A percentile compares a stretch with the other conserved stretches of the same genome.
These are phyloP conservation scores for Drosophila subsilvestris DNA, from an alignment of 2,888 invertebrate species.

Conservation along the genomic window DNA sequence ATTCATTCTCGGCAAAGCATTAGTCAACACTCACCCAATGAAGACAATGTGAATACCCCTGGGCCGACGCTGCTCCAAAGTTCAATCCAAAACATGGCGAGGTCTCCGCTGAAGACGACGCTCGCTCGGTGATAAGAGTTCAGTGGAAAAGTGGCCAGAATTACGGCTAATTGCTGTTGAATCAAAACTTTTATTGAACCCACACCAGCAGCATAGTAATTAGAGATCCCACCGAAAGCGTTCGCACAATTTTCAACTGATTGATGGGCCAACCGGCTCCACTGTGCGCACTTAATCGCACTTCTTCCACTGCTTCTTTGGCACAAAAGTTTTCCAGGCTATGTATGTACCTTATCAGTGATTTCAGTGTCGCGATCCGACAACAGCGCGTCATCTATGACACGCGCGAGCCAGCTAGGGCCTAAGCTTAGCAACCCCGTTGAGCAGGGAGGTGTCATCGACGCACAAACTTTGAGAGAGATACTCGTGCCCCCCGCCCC, in stretches of 20 bases:
- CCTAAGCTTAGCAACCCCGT: not conserved
- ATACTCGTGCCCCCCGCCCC: not conserved
- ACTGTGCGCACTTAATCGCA: no score
- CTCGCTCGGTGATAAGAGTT: constrained; percentile 35
- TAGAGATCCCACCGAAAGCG: not conserved
- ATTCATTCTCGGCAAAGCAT: constrained; percentile 41
- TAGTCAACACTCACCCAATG: constrained; percentile 35
- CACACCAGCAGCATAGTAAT: not conserved
- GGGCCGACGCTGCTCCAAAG: constrained; percentile 17
- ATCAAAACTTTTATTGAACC: constrained; percentile 29
- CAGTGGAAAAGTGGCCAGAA: constrained; percentile 37
- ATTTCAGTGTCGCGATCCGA: not conserved
- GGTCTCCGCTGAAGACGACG: no score
- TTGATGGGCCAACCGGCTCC: no score
- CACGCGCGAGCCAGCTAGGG: not conserved
- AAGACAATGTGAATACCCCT: constrained; percentile 43
- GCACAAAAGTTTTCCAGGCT: constrained; percentile 20
- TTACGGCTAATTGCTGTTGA: constrained; percentile 27
- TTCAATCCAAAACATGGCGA: constrained; percentile 13
- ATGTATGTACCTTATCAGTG: constrained; percentile 14
- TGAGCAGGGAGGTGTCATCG: not conserved
- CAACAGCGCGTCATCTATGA: constrained; percentile 15
- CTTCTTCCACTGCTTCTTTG: no score
- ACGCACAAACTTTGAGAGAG: not conserved
- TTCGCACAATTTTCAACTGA: not conserved